Evolutionary conservation across 2,797 vertebrate species (phyloP).

Genomic region (Tapirus indicus): DNA sequence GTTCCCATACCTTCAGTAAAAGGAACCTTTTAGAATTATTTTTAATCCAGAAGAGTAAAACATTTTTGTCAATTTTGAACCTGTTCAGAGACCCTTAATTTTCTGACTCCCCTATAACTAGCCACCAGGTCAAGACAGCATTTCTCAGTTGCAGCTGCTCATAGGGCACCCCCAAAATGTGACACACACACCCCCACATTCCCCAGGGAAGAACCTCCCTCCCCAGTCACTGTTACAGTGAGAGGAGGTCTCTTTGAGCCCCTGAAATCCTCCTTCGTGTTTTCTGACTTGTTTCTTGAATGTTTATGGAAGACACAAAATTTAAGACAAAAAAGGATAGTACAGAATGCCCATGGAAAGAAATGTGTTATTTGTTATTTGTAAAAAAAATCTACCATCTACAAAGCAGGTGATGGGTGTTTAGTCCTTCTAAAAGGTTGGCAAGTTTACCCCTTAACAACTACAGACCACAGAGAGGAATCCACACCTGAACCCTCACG

Average conservation of each 20-base stretch:
- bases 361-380: slow-evolving; percentile 41
- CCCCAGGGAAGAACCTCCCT: neutral
- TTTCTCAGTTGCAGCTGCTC: neutral
- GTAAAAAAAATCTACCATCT: neutral
- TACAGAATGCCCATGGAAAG: neutral
- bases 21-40: neutral
- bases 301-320: slow-evolving; percentile 4
- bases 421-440: neutral
- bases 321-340: slow-evolving; percentile 61
- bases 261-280: neutral
- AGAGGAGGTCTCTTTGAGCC: neutral
- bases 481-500: slow-evolving; percentile 39
- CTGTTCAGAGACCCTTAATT: neutral
- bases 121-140: neutral
- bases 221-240: neutral
- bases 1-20: neutral
- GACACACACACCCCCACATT: no score
- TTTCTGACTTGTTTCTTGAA: slow-evolving; percentile 40
- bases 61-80: no score
- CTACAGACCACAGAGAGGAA: slow-evolving; percentile 26
- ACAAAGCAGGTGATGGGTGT: slow-evolving; percentile 13
- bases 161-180: neutral
- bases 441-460: slow-evolving; percentile 10
- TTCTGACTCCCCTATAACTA: neutral
- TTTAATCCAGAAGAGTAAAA: slow-evolving; percentile 18